Percentiles rank a stretch among this genome's conserved stretches.
These are phyloP conservation scores for Mastigias papua DNA, from an alignment of 30 jellyfish, hydroid and myxozoan species.

Conservation along the genomic window DNA sequence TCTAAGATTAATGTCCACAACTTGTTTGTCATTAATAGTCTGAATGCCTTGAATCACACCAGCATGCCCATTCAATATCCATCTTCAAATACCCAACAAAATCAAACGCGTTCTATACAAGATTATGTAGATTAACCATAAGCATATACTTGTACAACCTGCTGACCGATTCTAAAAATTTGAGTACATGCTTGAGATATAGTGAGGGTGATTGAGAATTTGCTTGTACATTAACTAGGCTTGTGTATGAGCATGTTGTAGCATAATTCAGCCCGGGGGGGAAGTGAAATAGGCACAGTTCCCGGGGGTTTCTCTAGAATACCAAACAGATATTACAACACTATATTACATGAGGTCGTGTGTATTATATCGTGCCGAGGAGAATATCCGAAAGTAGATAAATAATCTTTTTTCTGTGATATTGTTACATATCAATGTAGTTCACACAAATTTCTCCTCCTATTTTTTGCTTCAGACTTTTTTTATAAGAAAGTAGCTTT, in stretches of 20 bases:
- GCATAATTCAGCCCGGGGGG: background rate
- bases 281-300: background rate
- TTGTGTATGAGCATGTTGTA: background rate
- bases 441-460: too few relatives aligned
- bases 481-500: too few relatives aligned
- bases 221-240: slow-evolving; percentile 15
- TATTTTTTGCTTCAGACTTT: too few relatives aligned
- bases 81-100: slow-evolving; percentile 26
- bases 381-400: too few relatives aligned
- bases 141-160: slow-evolving; percentile 50
- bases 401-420: too few relatives aligned
- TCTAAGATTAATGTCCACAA: background rate
- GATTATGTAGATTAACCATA: slow-evolving; percentile 1
- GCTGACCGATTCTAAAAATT: slow-evolving; percentile 27
- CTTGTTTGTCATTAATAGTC: slow-evolving; percentile 25
- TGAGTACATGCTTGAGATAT: slow-evolving; percentile 29
- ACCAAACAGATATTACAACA: too few relatives aligned
- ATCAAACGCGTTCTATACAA: slow-evolving; percentile 34
- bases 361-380: background rate
- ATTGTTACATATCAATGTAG: too few relatives aligned
- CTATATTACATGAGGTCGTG: background rate
- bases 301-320: background rate
- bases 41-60: slow-evolving; percentile 58
- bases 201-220: slow-evolving; percentile 11
- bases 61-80: slow-evolving; percentile 36